Evolutionary conservation across 2,113 vertebrate genomes (phyloP), one percentile per base, ranked within the genome.

Genomic region (Porphyrio hochstetteri): DNA sequence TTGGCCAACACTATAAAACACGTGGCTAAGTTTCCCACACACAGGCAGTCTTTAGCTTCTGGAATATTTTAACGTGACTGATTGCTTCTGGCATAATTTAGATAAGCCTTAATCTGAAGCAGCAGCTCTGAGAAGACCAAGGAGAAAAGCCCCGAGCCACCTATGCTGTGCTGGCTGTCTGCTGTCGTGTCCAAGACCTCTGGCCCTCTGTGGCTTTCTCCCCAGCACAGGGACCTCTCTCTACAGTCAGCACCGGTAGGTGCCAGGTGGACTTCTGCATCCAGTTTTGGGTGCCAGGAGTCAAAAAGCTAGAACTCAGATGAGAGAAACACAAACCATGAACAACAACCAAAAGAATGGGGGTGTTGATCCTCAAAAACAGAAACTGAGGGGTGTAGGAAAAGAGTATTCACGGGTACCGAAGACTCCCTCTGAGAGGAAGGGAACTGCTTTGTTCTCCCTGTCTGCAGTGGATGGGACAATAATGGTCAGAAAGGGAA

Each of bases 51-150:
- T 82, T 44, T 27, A 67, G 65, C 77, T 96, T 90, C 92, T 93
- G 88, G 93, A 95, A 75, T 36, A 90, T 23, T 89, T 96, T 94
- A 86, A 81, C 25, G 5, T 88, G 95, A 90, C 40, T 78, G 93
- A 94, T 86, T 76, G 83, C 69, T 90, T 55, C 80, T 92, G 72
- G 61, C 61, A 60, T 76, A 87, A 75, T 63, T 82, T 72, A 57
- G 74, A 84, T 55, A 42, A 86, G 40, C n/a, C 33, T 71, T 93
- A 86, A 94, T 78, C 77, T 75, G 92, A 86, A 86, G 69, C 83
- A 93, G 88, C 75, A 93, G 75, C 75, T 55, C 13, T 2, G 44
- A 86, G 56, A 33, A 96, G 61, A 48, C 17, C 21, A 11, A 86
- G 57, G 55, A 79, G 67, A 38, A 68, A 60, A 86, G 35, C 40